phyloP scores from a whole-genome alignment of 2,888 invertebrate genomes.

The Apamea monoglypha region DNA sequence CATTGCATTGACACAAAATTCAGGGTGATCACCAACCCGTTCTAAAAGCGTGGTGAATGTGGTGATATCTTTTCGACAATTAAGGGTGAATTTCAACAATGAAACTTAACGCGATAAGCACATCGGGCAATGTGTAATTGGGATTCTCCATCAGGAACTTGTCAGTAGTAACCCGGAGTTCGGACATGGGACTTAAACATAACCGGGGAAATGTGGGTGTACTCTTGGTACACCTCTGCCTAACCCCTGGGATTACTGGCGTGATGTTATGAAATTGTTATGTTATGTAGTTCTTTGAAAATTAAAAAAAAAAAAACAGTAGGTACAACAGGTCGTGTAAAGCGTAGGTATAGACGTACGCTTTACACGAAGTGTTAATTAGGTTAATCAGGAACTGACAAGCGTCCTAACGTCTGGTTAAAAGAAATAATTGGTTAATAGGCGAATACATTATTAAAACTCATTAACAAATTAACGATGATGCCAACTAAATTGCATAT shows the following conservation, averaged over 20 bases:
- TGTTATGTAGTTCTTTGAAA: not conserved
- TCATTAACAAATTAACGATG: slow-evolving; percentile 51
- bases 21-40: not conserved
- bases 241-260: not conserved
- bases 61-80: too few relatives aligned
- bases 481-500: slow-evolving; percentile 51
- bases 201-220: not conserved
- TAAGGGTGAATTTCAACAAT: too few relatives aligned
- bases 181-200: not conserved
- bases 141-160: too few relatives aligned
- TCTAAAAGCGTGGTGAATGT: not conserved
- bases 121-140: too few relatives aligned
- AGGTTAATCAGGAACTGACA: slow-evolving; percentile 55
- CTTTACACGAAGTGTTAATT: not conserved
- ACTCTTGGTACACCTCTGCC: not conserved
- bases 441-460: slow-evolving; percentile 49
- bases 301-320: not conserved
- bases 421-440: slow-evolving; percentile 59
- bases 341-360: too few relatives aligned
- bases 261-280: not conserved
- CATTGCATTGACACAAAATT: not conserved
- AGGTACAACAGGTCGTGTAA: too few relatives aligned
- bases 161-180: too few relatives aligned
- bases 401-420: slow-evolving; percentile 9
- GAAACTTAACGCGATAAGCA: too few relatives aligned